Evolutionary conservation across 2,888 invertebrate genomes (phyloP).

Genomic region (Drosophila paracracens): DNA sequence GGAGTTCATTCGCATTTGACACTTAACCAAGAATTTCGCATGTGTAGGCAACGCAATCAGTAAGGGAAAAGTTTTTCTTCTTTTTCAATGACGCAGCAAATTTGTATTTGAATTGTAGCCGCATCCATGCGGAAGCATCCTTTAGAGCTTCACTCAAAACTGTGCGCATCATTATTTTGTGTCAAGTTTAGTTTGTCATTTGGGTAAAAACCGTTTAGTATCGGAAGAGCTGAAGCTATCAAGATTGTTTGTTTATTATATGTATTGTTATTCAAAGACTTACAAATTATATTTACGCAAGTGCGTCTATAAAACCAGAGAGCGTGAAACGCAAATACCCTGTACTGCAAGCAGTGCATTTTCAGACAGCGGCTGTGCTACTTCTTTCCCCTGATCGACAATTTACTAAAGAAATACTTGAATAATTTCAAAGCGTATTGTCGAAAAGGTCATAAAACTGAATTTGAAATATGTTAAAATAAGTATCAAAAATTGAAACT

Average conservation of each 20-base stretch:
- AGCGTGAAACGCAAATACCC: background rate
- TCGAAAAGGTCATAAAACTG: background rate
- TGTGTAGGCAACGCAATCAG: constrained; percentile 2
- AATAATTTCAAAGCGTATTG: background rate
- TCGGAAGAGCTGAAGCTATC: background rate
- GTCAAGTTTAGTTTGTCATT: constrained; percentile 3
- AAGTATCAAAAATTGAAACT: background rate
- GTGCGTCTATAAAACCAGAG: no score
- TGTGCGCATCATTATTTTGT: background rate
- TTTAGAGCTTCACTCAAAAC: constrained; percentile 11
- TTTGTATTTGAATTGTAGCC: constrained; percentile 9
- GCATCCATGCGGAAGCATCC: background rate
- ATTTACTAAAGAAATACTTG: background rate
- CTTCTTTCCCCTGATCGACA: background rate
- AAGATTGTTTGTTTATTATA: background rate
- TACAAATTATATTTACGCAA: background rate
- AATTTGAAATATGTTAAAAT: background rate
- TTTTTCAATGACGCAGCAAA: constrained; percentile 11
- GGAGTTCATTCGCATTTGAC: constrained; percentile 71
- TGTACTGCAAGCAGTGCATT: background rate
- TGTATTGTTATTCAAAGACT: background rate
- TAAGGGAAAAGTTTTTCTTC: constrained; percentile 11
- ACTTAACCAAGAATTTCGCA: constrained; percentile 47
- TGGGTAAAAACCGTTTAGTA: background rate
- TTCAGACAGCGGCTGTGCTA: background rate